phyloP scores from a whole-genome alignment of 2,797 vertebrate species.

The Diceros bicornis region DNA sequence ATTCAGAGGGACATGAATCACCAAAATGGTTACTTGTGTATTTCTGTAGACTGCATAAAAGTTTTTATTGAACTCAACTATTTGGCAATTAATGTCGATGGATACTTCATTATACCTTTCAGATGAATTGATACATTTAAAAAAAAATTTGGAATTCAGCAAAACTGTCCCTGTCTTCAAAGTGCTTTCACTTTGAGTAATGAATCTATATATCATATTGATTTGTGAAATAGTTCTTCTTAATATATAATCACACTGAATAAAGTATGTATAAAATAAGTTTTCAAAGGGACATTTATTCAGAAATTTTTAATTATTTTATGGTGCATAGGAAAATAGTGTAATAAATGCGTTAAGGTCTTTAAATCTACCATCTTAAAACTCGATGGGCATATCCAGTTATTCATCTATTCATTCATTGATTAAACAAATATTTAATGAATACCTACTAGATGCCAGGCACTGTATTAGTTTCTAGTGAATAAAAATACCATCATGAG shows the following conservation, averaged over 20 bases:
- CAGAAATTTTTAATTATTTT: slow-evolving; percentile 11
- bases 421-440: neutral
- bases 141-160: neutral
- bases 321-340: neutral
- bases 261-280: neutral
- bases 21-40: neutral
- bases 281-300: neutral
- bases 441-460: neutral
- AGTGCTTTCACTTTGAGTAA: neutral
- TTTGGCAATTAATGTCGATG: neutral
- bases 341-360: neutral
- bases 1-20: neutral
- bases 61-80: neutral
- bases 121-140: neutral
- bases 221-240: neutral
- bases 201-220: neutral
- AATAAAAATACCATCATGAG: neutral
- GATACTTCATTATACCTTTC: neutral
- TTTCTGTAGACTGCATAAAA: neutral
- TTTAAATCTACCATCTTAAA: slow-evolving; percentile 4
- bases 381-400: neutral
- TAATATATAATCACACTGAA: neutral
- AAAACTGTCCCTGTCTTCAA: neutral
- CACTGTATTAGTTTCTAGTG: neutral
- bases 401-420: neutral